Percentiles rank a stretch among this genome's conserved stretches.
Evolutionary conservation across 2,797 vertebrate species (phyloP).

Genomic region (Anguilla megastoma): DNA sequence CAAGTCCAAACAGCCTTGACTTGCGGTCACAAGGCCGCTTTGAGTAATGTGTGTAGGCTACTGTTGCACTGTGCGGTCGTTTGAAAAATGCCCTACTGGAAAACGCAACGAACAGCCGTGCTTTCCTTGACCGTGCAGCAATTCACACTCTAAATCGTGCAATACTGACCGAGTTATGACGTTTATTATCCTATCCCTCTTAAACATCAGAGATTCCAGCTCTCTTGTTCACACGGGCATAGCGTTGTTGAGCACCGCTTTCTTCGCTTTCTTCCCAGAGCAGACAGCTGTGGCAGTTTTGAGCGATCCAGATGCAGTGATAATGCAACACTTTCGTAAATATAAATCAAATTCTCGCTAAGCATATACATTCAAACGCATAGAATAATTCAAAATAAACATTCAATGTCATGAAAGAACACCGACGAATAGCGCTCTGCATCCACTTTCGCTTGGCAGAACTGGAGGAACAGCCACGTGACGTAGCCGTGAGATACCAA

Average conservation of each 20-base stretch:
- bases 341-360: neutral
- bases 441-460: neutral
- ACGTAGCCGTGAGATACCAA: conserved; percentile 2
- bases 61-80: neutral
- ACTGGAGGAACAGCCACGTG: neutral
- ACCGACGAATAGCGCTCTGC: neutral
- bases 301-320: neutral
- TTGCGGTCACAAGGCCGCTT: neutral
- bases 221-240: neutral
- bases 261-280: neutral
- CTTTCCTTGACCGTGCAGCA: neutral
- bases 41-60: neutral
- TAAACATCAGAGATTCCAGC: neutral
- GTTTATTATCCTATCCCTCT: neutral
- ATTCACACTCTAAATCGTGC: neutral
- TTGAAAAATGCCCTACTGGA: neutral
- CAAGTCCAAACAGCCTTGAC: neutral
- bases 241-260: neutral
- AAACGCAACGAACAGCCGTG: neutral
- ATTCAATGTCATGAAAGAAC: neutral
- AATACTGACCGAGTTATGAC: neutral
- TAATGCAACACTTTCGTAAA: neutral
- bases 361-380: neutral
- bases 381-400: neutral
- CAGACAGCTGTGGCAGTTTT: neutral